phyloP scores from a whole-genome alignment of 2,797 vertebrate species.

The Pangasius djambal region DNA sequence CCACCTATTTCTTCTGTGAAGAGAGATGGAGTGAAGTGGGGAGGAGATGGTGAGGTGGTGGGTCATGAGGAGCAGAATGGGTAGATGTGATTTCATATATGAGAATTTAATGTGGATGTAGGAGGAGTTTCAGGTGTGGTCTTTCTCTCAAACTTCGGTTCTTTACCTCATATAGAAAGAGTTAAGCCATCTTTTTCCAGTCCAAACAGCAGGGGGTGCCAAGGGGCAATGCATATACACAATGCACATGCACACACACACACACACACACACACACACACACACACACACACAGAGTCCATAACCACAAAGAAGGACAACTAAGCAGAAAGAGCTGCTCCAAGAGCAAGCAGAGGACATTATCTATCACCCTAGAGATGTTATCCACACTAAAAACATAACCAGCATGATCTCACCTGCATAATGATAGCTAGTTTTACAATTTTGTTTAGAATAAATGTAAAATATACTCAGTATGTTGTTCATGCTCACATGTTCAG shows the following conservation, averaged over 20 bases:
- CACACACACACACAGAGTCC: slow-evolving; percentile 21
- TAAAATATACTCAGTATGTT: not conserved
- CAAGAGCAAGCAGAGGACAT: not conserved
- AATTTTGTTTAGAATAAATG: not conserved
- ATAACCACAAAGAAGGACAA: slow-evolving; percentile 21
- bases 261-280: slow-evolving; percentile 23
- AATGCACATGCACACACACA: slow-evolving; percentile 14
- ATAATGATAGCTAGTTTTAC: not conserved
- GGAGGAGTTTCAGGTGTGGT: not conserved
- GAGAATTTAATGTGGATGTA: not conserved
- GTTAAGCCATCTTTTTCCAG: not conserved
- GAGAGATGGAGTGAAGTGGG: not conserved
- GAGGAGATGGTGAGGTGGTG: not conserved
- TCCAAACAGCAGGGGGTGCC: slow-evolving; percentile 51
- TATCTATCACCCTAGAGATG: not conserved
- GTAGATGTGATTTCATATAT: not conserved
- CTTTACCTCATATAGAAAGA: not conserved
- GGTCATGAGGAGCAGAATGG: not conserved
- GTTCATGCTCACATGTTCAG: not conserved
- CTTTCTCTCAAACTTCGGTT: not conserved
- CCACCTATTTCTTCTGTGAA: not conserved
- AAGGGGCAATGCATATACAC: slow-evolving; percentile 36
- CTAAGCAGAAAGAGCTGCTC: not conserved
- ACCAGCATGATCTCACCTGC: not conserved
- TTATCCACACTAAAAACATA: not conserved